These are phyloP conservation scores for Acanthoscelides obtectus DNA, from an alignment of 2,888 invertebrate genomes.

Conservation along the genomic window DNA sequence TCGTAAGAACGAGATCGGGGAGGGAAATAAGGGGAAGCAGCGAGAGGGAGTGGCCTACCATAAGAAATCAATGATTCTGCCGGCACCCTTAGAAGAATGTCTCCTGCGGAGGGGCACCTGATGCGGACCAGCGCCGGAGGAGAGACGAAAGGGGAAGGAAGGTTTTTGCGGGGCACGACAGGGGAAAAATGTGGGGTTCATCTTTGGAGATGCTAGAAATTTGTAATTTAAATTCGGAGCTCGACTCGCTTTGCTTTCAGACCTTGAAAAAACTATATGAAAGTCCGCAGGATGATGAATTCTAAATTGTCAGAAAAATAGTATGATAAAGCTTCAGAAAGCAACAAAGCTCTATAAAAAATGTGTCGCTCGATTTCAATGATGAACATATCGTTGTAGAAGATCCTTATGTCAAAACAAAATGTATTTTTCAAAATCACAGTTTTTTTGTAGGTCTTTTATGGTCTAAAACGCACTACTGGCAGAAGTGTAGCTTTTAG, in stretches of 20 bases:
- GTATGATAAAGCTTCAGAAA: no score
- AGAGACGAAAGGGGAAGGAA: not conserved
- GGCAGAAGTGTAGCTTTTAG: no score
- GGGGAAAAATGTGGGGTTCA: not conserved
- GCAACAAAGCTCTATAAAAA: no score
- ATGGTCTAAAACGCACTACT: no score
- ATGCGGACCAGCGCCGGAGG: not conserved
- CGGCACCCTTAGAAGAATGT: conserved; percentile 30
- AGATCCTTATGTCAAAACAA: no score
- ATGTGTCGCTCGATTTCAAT: no score
- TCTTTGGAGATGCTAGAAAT: not conserved
- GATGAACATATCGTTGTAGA: no score
- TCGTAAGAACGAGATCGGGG: conserved; percentile 6
- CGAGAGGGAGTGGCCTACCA: conserved; percentile 41
- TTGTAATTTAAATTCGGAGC: not conserved
- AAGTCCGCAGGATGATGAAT: no score
- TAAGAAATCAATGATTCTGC: conserved; percentile 44
- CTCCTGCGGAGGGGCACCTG: conserved; percentile 6
- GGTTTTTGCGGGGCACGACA: not conserved
- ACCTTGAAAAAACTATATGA: no score
- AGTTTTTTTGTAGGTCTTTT: no score
- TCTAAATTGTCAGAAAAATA: no score
- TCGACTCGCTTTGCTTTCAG: not conserved
- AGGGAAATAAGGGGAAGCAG: conserved; percentile 34
- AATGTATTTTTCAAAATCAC: no score